Conservation (phyloP, 1,140 invertebrate genomes). For the Diploscapter pachys region DNA sequence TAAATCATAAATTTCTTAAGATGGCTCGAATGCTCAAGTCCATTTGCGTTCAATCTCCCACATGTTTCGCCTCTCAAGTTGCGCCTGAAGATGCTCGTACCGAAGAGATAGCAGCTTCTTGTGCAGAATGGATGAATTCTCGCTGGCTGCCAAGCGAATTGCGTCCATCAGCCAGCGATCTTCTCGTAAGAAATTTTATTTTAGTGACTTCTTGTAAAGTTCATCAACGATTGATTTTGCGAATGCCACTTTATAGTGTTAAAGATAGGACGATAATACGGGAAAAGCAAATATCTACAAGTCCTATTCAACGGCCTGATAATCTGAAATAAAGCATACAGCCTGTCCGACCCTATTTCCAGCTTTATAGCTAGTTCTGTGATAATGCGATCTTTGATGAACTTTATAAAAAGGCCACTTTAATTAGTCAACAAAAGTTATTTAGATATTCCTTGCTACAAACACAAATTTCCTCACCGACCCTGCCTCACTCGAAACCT, state of each 20-base stretch:
- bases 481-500: constrained; percentile 11
- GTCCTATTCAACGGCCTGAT: no score
- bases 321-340: no score
- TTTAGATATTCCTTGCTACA: constrained; percentile 32
- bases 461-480: constrained; percentile 27
- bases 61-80: constrained; percentile 9
- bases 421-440: no score
- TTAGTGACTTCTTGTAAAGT: background rate
- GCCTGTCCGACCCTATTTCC: background rate
- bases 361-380: background rate
- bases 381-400: background rate
- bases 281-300: background rate
- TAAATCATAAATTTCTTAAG: constrained; percentile 5
- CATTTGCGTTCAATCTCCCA: constrained; percentile 4
- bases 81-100: constrained; percentile 13
- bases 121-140: constrained; percentile 23
- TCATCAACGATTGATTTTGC: background rate
- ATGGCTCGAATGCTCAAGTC: constrained; percentile 26
- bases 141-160: constrained; percentile 22
- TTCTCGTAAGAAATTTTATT: constrained; percentile 19
- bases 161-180: constrained; percentile 20
- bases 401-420: no score
- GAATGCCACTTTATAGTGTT: background rate
- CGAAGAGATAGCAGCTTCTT: constrained; percentile 18
- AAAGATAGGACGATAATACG: background rate